These are phyloP conservation scores for Pseudococcus jackbeardsleyi DNA, from an alignment of 2,888 invertebrate species.

Conservation along the genomic window DNA sequence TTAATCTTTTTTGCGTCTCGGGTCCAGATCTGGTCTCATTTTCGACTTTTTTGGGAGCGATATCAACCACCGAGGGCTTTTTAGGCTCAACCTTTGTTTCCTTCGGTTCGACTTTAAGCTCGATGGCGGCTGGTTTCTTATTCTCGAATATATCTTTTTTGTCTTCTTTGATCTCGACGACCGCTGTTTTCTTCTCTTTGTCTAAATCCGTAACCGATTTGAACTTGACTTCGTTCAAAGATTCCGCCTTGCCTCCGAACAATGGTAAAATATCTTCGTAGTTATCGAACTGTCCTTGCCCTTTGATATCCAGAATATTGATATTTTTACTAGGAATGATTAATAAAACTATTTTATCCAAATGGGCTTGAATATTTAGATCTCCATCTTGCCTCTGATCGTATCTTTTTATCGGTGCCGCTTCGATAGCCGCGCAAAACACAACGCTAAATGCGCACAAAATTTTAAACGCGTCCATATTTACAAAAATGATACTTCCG, in stretches of 20 bases:
- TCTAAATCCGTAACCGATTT: constrained; percentile 46
- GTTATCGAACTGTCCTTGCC: constrained; percentile 62
- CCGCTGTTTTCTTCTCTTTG: constrained; percentile 49
- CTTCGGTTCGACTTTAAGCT: constrained; percentile 41
- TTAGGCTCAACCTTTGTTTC: constrained; percentile 51
- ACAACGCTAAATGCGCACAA: constrained; percentile 55
- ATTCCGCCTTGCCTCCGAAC: constrained; percentile 51
- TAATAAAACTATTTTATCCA: constrained; percentile 64
- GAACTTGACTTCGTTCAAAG: constrained; percentile 54
- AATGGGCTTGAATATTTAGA: constrained; percentile 63
- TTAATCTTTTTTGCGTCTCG: constrained; percentile 25
- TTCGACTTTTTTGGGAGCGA: constrained; percentile 54
- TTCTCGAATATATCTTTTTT: constrained; percentile 44
- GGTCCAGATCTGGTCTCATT: constrained; percentile 32
- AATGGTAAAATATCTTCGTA: constrained; percentile 62
- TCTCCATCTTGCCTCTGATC: constrained; percentile 64
- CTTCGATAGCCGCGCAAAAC: constrained; percentile 33
- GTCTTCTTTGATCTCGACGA: constrained; percentile 40
- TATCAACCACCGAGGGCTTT: constrained; percentile 5
- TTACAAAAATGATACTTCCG: constrained; percentile 55
- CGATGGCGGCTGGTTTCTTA: not conserved
- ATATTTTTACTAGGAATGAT: constrained; percentile 64
- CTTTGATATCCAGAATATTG: constrained; percentile 61
- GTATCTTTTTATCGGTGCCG: constrained; percentile 54
- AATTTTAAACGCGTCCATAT: constrained; percentile 61